These are phyloP conservation scores for Eupithecia subumbrata DNA, from an alignment of 2,888 invertebrate genomes.

Conservation along the genomic window DNA sequence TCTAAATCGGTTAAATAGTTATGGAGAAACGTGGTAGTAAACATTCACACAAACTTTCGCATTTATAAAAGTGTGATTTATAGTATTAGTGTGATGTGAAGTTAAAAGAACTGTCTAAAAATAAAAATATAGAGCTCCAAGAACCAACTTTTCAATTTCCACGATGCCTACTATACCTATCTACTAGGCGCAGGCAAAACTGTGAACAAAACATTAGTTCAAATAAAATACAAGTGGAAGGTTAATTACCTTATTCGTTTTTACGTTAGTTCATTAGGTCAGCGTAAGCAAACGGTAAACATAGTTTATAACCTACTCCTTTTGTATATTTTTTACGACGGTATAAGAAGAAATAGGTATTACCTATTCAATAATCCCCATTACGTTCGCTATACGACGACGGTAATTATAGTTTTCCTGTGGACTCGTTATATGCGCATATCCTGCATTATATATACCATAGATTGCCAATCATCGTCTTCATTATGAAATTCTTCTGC, in stretches of 20 bases:
- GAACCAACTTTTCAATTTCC: too few species aligned
- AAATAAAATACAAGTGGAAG: too few species aligned
- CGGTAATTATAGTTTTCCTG: constrained; percentile 9
- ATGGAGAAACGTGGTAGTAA: too few species aligned
- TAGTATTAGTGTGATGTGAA: too few species aligned
- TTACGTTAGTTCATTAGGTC: neutral
- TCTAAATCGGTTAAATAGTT: too few species aligned
- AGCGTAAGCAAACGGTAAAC: neutral
- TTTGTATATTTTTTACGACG: neutral
- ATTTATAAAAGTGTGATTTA: too few species aligned
- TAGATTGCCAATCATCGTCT: constrained; percentile 18
- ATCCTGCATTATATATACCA: constrained; percentile 21
- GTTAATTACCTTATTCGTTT: neutral
- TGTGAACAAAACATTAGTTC: too few species aligned
- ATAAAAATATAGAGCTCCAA: neutral
- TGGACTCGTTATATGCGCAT: constrained; percentile 5
- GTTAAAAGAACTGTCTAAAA: neutral
- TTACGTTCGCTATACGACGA: neutral
- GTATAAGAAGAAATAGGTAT: neutral
- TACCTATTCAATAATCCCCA: neutral
- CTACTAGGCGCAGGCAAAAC: too few species aligned
- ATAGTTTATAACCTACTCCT: neutral
- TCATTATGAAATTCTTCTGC: constrained; percentile 28
- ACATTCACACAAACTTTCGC: too few species aligned
- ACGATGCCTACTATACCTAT: too few species aligned